Percentiles rank a stretch among this genome's conserved stretches.
Conservation (phyloP, 2,888 invertebrate species). For the Atethmia centrago region DNA sequence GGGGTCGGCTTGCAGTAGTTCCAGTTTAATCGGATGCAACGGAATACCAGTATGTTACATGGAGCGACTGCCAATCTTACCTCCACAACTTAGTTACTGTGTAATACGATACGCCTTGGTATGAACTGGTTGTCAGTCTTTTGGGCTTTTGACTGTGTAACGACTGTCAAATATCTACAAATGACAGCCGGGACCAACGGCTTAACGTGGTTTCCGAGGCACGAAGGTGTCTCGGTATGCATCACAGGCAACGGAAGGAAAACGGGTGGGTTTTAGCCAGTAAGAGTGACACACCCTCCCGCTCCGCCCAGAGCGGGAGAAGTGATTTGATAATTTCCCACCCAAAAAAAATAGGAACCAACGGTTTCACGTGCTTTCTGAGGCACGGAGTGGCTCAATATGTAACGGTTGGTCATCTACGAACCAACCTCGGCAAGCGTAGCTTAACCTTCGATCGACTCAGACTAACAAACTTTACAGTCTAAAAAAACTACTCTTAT, state of each 20-base stretch:
- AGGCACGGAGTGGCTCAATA: no score
- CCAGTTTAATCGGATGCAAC: not conserved
- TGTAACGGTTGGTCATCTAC: not conserved
- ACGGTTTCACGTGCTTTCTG: no score
- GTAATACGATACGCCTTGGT: no score
- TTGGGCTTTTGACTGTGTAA: not conserved
- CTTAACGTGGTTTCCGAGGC: not conserved
- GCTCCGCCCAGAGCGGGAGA: no score
- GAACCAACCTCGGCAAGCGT: not conserved
- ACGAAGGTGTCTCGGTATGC: not conserved
- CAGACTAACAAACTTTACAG: no score
- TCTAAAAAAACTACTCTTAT: no score
- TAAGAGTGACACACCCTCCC: no score
- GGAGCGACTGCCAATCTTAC: not conserved
- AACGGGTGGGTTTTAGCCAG: no score
- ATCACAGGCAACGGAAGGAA: no score
- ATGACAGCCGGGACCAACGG: not conserved
- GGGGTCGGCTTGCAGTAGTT: not conserved
- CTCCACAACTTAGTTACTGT: not conserved
- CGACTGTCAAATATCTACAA: not conserved
- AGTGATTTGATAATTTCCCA: no score
- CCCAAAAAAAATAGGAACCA: no score
- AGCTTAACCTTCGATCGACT: not conserved
- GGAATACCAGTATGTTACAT: not conserved
- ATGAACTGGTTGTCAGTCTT: not conserved